phyloP scores from a whole-genome alignment of 2,113 vertebrate species.

The Rana temporaria region DNA sequence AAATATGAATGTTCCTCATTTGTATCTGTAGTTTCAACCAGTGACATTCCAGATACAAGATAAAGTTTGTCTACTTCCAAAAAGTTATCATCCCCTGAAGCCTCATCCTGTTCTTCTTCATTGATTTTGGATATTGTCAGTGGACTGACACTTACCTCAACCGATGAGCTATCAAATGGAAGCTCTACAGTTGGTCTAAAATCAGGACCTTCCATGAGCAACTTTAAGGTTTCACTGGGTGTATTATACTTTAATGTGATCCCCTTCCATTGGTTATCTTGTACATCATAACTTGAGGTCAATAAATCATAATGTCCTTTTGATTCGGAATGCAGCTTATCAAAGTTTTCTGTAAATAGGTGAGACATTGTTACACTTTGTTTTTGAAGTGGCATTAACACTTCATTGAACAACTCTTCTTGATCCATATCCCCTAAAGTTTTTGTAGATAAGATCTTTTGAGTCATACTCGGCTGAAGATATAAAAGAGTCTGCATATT shows the following conservation, averaged over 20 bases:
- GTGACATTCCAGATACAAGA: conserved; percentile 47
- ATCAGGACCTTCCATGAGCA: conserved; percentile 55
- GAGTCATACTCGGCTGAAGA: conserved; percentile 50
- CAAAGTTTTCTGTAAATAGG: conserved; percentile 54
- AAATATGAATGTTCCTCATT: conserved; percentile 14
- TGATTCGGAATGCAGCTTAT: not conserved
- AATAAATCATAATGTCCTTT: conserved; percentile 52
- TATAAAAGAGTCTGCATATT: conserved; percentile 57
- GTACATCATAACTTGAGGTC: conserved; percentile 57
- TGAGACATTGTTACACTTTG: conserved; percentile 54
- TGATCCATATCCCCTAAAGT: conserved; percentile 39
- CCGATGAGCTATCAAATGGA: conserved; percentile 44
- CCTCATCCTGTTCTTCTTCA: conserved; percentile 19
- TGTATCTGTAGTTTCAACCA: conserved; percentile 54
- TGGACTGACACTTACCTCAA: conserved; percentile 35
- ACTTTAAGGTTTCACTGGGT: conserved; percentile 52
- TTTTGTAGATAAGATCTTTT: conserved; percentile 44
- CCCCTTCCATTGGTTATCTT: conserved; percentile 46
- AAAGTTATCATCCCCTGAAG: conserved; percentile 39
- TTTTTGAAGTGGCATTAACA: not conserved
- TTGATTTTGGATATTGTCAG: conserved; percentile 33
- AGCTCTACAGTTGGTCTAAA: conserved; percentile 59
- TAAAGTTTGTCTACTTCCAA: conserved; percentile 57
- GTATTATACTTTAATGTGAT: conserved; percentile 40
- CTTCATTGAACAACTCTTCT: conserved; percentile 12